Conservation (phyloP, 2,113 vertebrate species). For the Lophius piscatorius region DNA sequence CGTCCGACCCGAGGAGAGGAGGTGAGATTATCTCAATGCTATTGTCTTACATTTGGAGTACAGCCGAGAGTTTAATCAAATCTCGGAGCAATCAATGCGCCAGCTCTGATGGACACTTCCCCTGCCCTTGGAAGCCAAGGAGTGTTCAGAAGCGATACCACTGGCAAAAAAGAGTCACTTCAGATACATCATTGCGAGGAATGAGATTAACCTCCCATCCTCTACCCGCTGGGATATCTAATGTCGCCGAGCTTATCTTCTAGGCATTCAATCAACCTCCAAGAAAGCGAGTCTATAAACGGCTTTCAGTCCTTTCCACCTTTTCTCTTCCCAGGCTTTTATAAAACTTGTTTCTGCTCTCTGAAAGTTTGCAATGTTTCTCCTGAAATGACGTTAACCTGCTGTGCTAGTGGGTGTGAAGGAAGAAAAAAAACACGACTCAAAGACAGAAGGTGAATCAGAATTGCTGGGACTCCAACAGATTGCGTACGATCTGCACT, state of each 20-base stretch:
- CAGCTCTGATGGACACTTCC: conserved; percentile 58
- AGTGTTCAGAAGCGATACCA: conserved; percentile 65
- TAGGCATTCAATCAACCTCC: conserved; percentile 71
- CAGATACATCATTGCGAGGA: conserved; percentile 66
- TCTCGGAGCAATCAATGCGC: conserved; percentile 73
- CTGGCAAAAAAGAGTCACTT: conserved; percentile 68
- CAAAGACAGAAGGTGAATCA: conserved; percentile 20
- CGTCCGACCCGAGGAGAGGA: conserved; percentile 64
- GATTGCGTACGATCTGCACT: conserved; percentile 15
- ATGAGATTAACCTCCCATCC: conserved; percentile 78
- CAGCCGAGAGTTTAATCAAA: conserved; percentile 77
- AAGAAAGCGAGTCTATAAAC: conserved; percentile 58
- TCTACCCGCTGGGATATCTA: conserved; percentile 68
- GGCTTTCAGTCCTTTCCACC: conserved; percentile 61
- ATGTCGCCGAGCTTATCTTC: conserved; percentile 74
- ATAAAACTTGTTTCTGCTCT: conserved; percentile 4
- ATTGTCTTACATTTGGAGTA: conserved; percentile 76
- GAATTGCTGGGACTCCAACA: conserved; percentile 20
- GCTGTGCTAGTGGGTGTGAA: conserved; percentile 11
- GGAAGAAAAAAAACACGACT: too few relatives aligned
- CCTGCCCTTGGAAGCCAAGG: conserved; percentile 72
- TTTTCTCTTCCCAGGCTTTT: conserved; percentile 29
- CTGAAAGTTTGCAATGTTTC: conserved; percentile 33
- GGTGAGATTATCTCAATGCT: conserved; percentile 74
- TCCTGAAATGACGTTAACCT: conserved; percentile 13